Evolutionary conservation across 2,888 invertebrate genomes (phyloP), one percentile per base, ranked within the genome.

Genomic region (Hartigia nigra): DNA sequence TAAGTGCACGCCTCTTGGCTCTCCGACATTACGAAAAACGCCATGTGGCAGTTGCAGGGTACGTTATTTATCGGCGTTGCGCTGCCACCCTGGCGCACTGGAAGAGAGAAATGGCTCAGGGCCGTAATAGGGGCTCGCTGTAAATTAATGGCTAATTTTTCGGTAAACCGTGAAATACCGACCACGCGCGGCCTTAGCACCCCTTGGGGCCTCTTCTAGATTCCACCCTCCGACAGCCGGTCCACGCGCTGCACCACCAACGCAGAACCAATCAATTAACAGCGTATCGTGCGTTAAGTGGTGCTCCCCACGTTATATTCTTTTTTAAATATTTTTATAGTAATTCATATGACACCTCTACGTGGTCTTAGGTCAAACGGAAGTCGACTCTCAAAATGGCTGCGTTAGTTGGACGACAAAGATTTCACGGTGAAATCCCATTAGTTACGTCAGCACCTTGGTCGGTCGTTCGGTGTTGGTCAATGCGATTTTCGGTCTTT

Each of bases 121-220:
- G 76, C 72, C 55, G 72, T 79, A 74, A 76, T 78, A 80, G 79
- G 74, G 75, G 69, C 79, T 70, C 78, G 85, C 86, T 81, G 88
- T 88, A 87, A 88, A 88, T 88, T 88, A 87, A 88, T 88, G 85
- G 84, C 85, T 87, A 86, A 89, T 89, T 89, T 87, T 86, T 89
- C 82, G 88, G 87, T 86, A 86, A 87, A 87, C 87, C 89, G 87
- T 89, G 89, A 89, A 89, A 89, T 87, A 80, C 86, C 80, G 84
- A 86, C 86, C 88, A 87, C 87, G 88, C 86, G 87, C 55, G 55
- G 55, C 55, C 55, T 55, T 23, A 55, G 55, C 55, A 55, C 55
- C 76, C 75, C 77, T 31, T 77, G 82, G 82, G 79, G 81, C 55
- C 55, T 80, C 75, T 74, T 69, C 74, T 78, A 69, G 81, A 79